Evolutionary conservation across 2,888 invertebrate species (phyloP), one percentile per base, ranked within the genome.

Genomic region (Apamea crenata): DNA sequence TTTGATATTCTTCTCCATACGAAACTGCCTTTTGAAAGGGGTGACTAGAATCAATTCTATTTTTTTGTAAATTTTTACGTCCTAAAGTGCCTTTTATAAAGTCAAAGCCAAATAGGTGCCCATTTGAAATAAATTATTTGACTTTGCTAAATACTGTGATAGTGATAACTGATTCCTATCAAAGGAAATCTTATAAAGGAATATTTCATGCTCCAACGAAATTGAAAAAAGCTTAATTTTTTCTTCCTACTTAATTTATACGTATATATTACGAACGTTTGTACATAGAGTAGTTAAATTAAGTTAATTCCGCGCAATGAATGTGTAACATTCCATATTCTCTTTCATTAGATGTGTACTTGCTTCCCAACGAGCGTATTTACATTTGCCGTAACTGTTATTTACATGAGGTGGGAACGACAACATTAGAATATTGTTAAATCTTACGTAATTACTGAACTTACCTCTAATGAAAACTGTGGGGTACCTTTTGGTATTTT

Each of bases 301-400:
- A 70, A 40, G 73, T 67, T 65, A 72, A 85, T 65, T 53, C 44
- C 12, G 16, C 3, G 21, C 59, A 85, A 78, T 82, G 5, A 74
- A 78, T 85, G 82, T 75, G 59, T 74, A 65, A 72, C 71, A 78
- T 85, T 78, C 47, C 72, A 75, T 66, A 82, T 84, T 75, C 74
- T 78, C 72, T 66, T 85, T 84, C 74, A 82, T 73, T 78, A 75
- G 16, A 61, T 36, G 73, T 78, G 71, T 85, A 78, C 82, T 75
- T 70, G 65, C 61, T 78, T 70, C 36, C 59, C 74, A 72, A 67
- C 61, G 78, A 74, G 78, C 74, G 68, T 85, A 66, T 84, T 78
- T 81, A 85, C 85, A 74, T 84, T 81, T 65, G 72, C 70, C 71
- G 29, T 84, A 76, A 83, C 69, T 67, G 85, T 78, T 81, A 74